Evolutionary conservation across 1,140 invertebrate species (phyloP).

Genomic region (Dendrolimus kikuchii): DNA sequence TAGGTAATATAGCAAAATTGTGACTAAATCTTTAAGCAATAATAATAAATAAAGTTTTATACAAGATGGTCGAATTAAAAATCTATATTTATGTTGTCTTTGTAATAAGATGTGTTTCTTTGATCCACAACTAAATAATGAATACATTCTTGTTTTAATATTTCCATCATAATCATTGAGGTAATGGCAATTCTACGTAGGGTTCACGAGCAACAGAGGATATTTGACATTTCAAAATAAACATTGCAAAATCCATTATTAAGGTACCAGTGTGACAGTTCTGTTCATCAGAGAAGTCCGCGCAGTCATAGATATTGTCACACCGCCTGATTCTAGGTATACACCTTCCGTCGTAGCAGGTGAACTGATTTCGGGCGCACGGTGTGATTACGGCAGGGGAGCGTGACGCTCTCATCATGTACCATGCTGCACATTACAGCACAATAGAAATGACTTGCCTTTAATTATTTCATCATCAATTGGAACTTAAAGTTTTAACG

Average conservation of each 20-base stretch:
- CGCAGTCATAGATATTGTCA: slow-evolving; percentile 91
- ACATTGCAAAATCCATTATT: slow-evolving; percentile 19
- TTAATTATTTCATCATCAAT: not conserved
- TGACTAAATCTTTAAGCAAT: no score
- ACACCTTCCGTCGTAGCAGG: slow-evolving; percentile 76
- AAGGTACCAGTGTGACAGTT: slow-evolving; percentile 79
- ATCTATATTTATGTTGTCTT: no score
- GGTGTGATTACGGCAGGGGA: slow-evolving; percentile 27
- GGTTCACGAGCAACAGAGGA: slow-evolving; percentile 4
- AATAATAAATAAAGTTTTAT: no score
- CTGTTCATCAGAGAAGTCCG: slow-evolving; percentile 93
- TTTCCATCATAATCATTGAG: no score
- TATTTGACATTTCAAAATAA: slow-evolving; percentile 38
- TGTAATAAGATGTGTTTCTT: no score
- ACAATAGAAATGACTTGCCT: not conserved
- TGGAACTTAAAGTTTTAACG: not conserved
- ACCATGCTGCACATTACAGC: slow-evolving; percentile 42
- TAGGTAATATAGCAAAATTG: no score
- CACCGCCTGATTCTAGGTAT: slow-evolving; percentile 82
- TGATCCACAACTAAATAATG: no score
- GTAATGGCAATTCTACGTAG: no score
- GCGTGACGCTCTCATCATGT: slow-evolving; percentile 37
- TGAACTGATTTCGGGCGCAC: slow-evolving; percentile 75
- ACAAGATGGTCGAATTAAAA: no score
- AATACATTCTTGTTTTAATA: no score